Base-by-base conservation (phyloP, 1,140 invertebrate genomes). In the Drosophila murphyi region DNA sequence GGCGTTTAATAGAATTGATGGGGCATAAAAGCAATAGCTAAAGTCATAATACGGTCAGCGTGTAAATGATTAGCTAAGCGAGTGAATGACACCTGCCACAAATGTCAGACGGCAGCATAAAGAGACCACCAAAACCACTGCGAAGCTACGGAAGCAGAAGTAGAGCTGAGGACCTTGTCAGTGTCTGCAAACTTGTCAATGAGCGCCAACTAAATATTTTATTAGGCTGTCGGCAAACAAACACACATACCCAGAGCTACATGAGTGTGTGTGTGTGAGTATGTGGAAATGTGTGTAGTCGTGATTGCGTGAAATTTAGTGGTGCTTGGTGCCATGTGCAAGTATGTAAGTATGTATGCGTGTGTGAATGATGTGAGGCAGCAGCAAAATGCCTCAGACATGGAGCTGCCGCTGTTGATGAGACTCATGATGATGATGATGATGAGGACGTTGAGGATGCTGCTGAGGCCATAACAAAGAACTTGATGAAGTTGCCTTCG, bases 161-260 rank as follows among this genome's bases (percentile, higher is more conserved):
- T 10, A 32, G 37, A 35, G 47, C 60, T 3, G 7, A 71, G 86
- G 64, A 80, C 72, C 88, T 81, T 91, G 78, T 70, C 78, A 80
- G 69, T 72, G 85, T 89, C 85, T 88, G 85, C 71, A 80, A 88
- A 88, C 85, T 88, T 91, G 80, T 91, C 89, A 91, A 91, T 91
- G 83, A 91, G 81, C 74, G 72, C 54, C 89, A 91, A 85, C 88
- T 91, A 91, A 91, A 91, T 91, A 91, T 91, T 91, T 91, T 91
- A 91, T 91, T 91, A 91, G 89, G 72, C 89, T 82, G 75, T 82
- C 85, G 73, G 57, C 67, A 72, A 71, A 82, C 41, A 64, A 56
- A 31, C 28, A 61, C 48, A 47, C 55, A 28, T 45, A 20, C 48
- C 48, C 48, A 39, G 35, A 20, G 20, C 20, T 45, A 34, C 55